Percentiles rank a stretch among this genome's conserved stretches.
Conservation (phyloP, 2,888 invertebrate genomes). For the Melipona bicolor region DNA sequence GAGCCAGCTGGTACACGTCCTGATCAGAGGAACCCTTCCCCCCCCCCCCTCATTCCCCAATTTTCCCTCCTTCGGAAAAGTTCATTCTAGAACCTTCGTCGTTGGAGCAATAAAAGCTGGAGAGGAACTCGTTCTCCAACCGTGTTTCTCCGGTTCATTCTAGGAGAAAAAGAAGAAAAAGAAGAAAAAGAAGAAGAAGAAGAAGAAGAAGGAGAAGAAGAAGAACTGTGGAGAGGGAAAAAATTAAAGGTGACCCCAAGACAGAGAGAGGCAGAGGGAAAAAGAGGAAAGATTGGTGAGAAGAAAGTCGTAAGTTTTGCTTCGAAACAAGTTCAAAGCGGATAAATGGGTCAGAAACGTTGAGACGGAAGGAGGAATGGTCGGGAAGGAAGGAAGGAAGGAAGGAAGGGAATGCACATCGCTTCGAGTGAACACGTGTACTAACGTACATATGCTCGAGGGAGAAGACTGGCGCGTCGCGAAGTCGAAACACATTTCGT, state of each 20-base stretch:
- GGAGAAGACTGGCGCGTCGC: too few species aligned
- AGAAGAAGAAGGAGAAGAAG: too few species aligned
- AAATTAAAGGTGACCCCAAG: background rate
- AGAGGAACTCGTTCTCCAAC: background rate
- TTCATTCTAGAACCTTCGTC: background rate
- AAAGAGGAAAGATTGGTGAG: background rate
- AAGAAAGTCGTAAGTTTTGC: constrained; percentile 15
- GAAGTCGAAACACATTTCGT: constrained; percentile 31
- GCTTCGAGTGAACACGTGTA: constrained; percentile 13
- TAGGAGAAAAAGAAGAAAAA: background rate
- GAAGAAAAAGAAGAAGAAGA: too few species aligned
- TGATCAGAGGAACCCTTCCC: background rate
- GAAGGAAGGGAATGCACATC: background rate
- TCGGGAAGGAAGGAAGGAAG: background rate
- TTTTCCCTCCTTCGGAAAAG: constrained; percentile 1
- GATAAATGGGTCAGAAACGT: constrained; percentile 45
- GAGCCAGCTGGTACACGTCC: background rate
- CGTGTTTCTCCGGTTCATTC: background rate
- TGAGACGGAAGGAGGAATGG: background rate
- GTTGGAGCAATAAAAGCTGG: background rate
- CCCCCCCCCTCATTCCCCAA: background rate
- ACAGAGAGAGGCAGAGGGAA: background rate
- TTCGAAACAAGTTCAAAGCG: constrained; percentile 32
- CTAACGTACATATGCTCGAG: too few species aligned
- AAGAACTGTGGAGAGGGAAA: background rate